phyloP scores from a whole-genome alignment of 37 sponge, comb jelly and placozoan species.

The Geodia barretti region DNA sequence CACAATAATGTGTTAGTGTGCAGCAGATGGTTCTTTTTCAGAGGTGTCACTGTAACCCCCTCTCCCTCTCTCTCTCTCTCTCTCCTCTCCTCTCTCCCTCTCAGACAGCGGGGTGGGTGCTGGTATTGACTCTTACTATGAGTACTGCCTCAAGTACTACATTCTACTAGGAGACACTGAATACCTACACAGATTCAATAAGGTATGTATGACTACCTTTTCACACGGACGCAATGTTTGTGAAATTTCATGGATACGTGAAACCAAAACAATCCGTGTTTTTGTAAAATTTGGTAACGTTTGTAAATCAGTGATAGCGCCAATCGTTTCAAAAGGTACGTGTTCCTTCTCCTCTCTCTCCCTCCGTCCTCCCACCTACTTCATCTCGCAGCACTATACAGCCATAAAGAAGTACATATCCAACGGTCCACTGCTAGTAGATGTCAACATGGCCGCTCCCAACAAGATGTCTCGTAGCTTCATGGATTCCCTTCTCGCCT shows the following conservation, averaged over 20 bases:
- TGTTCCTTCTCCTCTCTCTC: background rate
- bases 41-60: too few species aligned
- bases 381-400: slow-evolving; percentile 73
- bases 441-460: slow-evolving; percentile 83
- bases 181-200: slow-evolving; percentile 74
- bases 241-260: background rate
- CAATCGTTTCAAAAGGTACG: background rate
- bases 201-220: slow-evolving; percentile 21
- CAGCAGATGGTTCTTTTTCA: too few species aligned
- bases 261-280: background rate
- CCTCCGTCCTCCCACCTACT: background rate
- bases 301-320: background rate
- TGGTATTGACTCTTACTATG: slow-evolving; percentile 98
- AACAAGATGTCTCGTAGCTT: slow-evolving; percentile 42
- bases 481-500: slow-evolving; percentile 94
- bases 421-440: slow-evolving; percentile 69
- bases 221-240: background rate
- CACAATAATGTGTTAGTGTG: too few species aligned
- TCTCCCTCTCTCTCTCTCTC: background rate
- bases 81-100: background rate
- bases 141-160: slow-evolving; percentile 94
- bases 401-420: slow-evolving; percentile 79
- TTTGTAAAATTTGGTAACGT: background rate
- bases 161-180: slow-evolving; percentile 77
- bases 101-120: slow-evolving; percentile 50